Percentiles rank a stretch among this genome's conserved stretches.
phyloP scores from a whole-genome alignment of 2,113 vertebrate genomes.

The Laterallus jamaicensis region DNA sequence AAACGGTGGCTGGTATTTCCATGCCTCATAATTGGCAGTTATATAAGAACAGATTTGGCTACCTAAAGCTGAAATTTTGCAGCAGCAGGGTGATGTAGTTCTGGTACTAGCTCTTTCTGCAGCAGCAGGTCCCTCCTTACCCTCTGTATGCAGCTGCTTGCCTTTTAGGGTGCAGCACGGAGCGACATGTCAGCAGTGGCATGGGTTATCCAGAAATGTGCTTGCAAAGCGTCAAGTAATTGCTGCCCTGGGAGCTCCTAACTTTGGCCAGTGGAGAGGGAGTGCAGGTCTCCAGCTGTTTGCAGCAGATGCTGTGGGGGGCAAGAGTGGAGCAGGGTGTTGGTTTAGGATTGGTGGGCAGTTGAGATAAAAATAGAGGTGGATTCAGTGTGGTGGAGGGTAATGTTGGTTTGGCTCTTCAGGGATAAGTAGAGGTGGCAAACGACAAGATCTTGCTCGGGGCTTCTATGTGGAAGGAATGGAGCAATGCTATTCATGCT shows the following conservation, averaged over 20 bases:
- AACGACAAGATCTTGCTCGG: neutral
- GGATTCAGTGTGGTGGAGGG: neutral
- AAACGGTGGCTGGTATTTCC: neutral
- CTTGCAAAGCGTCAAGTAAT: neutral
- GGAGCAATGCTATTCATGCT: neutral
- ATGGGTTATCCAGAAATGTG: accelerated
- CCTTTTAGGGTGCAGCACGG: neutral
- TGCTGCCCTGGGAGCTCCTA: neutral
- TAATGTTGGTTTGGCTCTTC: neutral
- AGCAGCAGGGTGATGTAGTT: neutral
- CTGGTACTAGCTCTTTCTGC: neutral
- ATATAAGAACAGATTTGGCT: neutral
- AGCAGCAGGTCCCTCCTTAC: neutral
- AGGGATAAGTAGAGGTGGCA: neutral
- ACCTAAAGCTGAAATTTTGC: neutral
- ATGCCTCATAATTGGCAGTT: neutral
- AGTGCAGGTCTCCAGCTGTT: accelerated
- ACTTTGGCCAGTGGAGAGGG: too few relatives aligned
- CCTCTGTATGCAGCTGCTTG: neutral
- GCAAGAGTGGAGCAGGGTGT: neutral
- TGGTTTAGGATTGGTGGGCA: accelerated
- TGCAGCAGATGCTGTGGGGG: neutral
- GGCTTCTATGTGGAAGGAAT: neutral
- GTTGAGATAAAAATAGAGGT: neutral
- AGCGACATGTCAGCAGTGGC: too few relatives aligned